Conservation (phyloP, 2,113 vertebrate genomes). For the Larimichthys crocea region DNA sequence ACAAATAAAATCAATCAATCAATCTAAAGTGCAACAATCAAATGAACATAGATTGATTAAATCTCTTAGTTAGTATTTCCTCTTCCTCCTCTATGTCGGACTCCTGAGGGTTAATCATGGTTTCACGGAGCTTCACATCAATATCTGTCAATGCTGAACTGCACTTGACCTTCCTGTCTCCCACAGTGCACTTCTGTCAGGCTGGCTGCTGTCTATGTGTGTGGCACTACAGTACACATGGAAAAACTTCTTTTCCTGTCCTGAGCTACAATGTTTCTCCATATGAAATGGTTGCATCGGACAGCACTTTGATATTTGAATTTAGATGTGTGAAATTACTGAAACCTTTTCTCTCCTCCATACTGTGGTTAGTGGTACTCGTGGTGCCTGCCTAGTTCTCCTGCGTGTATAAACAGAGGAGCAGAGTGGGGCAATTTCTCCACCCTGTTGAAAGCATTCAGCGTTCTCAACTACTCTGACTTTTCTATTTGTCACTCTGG, state of each 20-base stretch:
- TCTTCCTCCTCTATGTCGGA: too few species aligned
- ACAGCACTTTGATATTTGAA: background rate
- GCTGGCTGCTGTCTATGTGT: background rate
- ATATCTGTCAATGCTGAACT: background rate
- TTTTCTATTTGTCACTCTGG: constrained; percentile 27
- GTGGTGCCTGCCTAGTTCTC: background rate
- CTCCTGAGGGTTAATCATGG: too few species aligned
- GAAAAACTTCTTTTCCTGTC: too few species aligned
- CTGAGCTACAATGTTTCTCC: background rate
- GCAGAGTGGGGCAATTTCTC: constrained; percentile 14
- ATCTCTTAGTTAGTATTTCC: too few species aligned
- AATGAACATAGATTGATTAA: too few species aligned
- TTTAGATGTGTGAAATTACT: background rate
- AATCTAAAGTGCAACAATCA: too few species aligned
- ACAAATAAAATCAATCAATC: too few species aligned
- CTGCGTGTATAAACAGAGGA: background rate
- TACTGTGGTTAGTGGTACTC: background rate
- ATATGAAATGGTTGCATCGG: background rate
- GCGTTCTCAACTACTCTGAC: constrained; percentile 9
- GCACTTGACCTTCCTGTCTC: background rate
- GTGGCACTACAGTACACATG: too few species aligned
- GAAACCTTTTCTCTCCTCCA: background rate
- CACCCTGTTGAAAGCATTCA: background rate
- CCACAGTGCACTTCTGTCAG: constrained; percentile 4
- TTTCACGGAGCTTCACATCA: background rate